These are phyloP conservation scores for Sialia sialis DNA, from an alignment of 2,113 vertebrate genomes.

Conservation along the genomic window DNA sequence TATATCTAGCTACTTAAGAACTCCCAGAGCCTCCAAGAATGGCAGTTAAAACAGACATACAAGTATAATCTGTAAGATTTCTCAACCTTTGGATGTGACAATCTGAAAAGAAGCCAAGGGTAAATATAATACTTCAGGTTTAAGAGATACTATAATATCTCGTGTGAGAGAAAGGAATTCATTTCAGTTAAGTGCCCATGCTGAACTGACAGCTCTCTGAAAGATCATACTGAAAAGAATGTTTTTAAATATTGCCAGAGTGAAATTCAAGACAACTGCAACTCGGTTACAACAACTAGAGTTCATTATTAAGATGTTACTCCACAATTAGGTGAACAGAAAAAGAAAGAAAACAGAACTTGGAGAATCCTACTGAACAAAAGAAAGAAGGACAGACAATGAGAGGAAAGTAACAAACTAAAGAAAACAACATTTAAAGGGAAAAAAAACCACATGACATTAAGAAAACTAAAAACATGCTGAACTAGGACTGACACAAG, in stretches of 20 bases:
- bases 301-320: accelerated
- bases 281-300: not conserved
- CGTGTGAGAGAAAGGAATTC: not conserved
- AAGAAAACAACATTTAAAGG: not conserved
- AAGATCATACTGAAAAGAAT: not conserved
- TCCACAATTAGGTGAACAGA: not conserved
- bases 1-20: not conserved
- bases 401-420: not conserved
- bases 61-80: not conserved
- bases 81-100: not conserved
- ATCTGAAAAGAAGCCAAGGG: not conserved
- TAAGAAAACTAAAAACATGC: not conserved
- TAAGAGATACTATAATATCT: not conserved
- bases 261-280: not conserved
- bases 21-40: not conserved
- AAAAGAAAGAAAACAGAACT: not conserved
- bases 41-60: not conserved
- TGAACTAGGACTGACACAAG: not conserved
- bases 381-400: not conserved
- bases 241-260: not conserved
- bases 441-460: not conserved
- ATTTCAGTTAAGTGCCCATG: not conserved
- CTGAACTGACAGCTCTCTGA: not conserved
- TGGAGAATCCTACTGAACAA: not conserved
- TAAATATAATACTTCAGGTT: not conserved